Evolutionary conservation across 2,888 invertebrate species (phyloP).

Genomic region (Camponotus fellah): DNA sequence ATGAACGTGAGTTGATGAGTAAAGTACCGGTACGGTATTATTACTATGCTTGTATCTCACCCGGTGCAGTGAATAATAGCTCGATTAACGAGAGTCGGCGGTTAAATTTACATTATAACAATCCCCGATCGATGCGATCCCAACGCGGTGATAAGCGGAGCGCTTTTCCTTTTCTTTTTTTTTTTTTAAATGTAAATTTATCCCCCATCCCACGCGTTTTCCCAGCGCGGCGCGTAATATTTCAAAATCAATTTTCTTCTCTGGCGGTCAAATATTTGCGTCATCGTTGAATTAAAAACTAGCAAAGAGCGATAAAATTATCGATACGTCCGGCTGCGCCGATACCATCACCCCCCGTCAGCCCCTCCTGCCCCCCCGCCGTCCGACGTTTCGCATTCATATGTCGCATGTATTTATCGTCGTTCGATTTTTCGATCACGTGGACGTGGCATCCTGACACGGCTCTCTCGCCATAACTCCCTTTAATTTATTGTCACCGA

Average conservation of each 20-base stretch:
- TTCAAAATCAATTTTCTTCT: slow-evolving; percentile 49
- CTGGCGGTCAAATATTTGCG: slow-evolving; percentile 41
- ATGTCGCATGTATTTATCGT: slow-evolving; percentile 25
- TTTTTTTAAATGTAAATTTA: slow-evolving; percentile 39
- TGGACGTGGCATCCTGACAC: background rate
- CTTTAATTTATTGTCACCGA: slow-evolving; percentile 61
- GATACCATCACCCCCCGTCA: background rate
- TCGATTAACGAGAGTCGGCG: background rate
- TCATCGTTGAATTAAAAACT: slow-evolving; percentile 40
- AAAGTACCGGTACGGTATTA: background rate
- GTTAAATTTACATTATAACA: slow-evolving; percentile 2
- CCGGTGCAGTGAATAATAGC: background rate
- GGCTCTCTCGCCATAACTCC: slow-evolving; percentile 11
- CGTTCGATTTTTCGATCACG: slow-evolving; percentile 24
- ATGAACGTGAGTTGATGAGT: background rate
- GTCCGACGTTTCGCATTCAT: background rate
- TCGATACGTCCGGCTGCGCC: slow-evolving; percentile 25
- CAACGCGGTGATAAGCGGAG: background rate
- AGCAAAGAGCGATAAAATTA: slow-evolving; percentile 19
- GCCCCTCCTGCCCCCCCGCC: too few relatives aligned
- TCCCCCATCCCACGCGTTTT: slow-evolving; percentile 24
- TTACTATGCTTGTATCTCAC: background rate
- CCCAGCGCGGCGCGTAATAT: slow-evolving; percentile 16
- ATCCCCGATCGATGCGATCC: slow-evolving; percentile 3
- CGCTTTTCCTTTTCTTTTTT: slow-evolving; percentile 20